phyloP scores from a whole-genome alignment of 1,140 invertebrate species.

The Drosophila mayri region DNA sequence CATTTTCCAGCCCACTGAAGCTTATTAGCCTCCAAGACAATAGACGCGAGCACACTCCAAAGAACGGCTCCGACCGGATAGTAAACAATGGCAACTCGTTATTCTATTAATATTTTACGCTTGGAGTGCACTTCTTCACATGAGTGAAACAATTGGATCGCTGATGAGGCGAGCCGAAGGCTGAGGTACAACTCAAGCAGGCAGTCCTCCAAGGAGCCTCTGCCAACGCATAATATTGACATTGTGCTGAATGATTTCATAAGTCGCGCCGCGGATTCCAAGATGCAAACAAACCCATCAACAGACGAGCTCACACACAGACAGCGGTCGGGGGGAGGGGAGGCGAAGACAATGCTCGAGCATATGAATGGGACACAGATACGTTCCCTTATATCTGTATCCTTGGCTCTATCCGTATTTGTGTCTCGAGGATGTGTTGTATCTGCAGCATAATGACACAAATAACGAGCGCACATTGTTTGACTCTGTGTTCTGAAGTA shows the following conservation, averaged over 20 bases:
- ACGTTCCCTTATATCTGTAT: slow-evolving; percentile 15
- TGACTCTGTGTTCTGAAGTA: slow-evolving; percentile 61
- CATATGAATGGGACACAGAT: slow-evolving; percentile 61
- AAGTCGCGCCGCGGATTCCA: slow-evolving; percentile 55
- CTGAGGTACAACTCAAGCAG: slow-evolving; percentile 17
- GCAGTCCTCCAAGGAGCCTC: slow-evolving; percentile 17
- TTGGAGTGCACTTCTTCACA: slow-evolving; percentile 78
- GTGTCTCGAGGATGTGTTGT: slow-evolving; percentile 53
- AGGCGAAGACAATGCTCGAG: slow-evolving; percentile 48
- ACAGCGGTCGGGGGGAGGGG: not conserved
- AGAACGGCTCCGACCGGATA: slow-evolving; percentile 38
- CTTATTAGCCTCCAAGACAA: slow-evolving; percentile 54
- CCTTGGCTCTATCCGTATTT: slow-evolving; percentile 22
- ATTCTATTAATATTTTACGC: slow-evolving; percentile 84
- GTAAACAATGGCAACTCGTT: slow-evolving; percentile 81
- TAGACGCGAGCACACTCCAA: slow-evolving; percentile 34
- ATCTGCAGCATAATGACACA: slow-evolving; percentile 77
- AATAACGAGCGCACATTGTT: slow-evolving; percentile 81
- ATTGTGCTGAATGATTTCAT: slow-evolving; percentile 76
- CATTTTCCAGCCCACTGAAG: slow-evolving; percentile 72
- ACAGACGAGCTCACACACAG: slow-evolving; percentile 9
- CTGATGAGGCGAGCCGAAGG: slow-evolving; percentile 60
- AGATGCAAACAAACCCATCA: slow-evolving; percentile 44
- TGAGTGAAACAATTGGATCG: slow-evolving; percentile 78
- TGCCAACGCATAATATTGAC: slow-evolving; percentile 65